Percentiles rank a stretch among this genome's conserved stretches.
phyloP scores from a whole-genome alignment of 1,140 invertebrate species.

The Papilio aristodemus region DNA sequence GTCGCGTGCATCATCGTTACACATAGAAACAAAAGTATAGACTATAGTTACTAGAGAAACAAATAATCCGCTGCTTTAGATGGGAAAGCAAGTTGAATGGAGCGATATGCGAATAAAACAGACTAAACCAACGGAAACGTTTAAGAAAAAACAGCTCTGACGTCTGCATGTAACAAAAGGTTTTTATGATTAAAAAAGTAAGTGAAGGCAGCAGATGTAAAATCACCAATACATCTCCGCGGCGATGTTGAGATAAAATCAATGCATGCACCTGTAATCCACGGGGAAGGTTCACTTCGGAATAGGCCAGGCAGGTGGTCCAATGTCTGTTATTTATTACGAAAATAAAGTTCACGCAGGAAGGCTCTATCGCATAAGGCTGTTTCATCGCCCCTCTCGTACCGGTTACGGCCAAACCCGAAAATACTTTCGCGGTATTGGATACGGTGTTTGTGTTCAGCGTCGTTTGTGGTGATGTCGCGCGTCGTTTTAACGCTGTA shows the following conservation, averaged over 20 bases:
- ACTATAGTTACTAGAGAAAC: no score
- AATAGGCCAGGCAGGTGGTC: constrained; percentile 10
- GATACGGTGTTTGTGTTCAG: constrained; percentile 10
- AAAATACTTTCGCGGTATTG: constrained; percentile 20
- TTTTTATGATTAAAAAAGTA: constrained; percentile 1
- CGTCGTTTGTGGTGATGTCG: constrained; percentile 16
- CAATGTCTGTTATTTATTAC: constrained; percentile 43
- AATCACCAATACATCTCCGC: constrained; percentile 1
- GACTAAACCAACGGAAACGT: background rate
- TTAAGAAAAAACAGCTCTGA: background rate
- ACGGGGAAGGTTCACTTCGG: constrained; percentile 5
- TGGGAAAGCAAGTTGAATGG: no score
- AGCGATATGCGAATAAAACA: no score
- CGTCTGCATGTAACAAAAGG: background rate
- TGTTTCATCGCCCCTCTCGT: background rate
- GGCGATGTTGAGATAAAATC: constrained; percentile 6
- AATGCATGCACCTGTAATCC: constrained; percentile 20
- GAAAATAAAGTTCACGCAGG: constrained; percentile 38
- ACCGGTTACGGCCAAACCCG: background rate
- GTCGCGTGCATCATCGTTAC: no score
- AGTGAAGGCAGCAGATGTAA: background rate
- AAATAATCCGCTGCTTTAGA: no score
- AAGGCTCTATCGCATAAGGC: background rate
- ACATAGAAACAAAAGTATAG: no score
- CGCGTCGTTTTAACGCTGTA: constrained; percentile 17